A percentile compares a stretch with the other conserved stretches of the same genome.
These are phyloP conservation scores for Rhinichthys osculus DNA, from an alignment of 2,797 vertebrate genomes.

Conservation along the genomic window DNA sequence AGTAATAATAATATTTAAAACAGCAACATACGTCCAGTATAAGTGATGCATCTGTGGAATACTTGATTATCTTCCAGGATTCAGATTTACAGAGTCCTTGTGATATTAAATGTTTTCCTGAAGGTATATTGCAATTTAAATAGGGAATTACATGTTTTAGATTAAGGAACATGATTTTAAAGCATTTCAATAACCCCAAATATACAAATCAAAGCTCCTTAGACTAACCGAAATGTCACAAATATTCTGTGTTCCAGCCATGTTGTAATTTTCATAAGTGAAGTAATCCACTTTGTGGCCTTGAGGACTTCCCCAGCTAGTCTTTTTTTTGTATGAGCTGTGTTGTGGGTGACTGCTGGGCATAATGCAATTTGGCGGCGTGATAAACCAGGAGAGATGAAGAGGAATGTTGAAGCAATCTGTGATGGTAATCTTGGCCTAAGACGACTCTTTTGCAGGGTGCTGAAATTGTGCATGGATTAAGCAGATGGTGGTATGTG, in stretches of 20 bases:
- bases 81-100: not conserved
- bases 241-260: slow-evolving; percentile 69
- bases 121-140: slow-evolving; percentile 24
- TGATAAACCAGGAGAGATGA: slow-evolving; percentile 80
- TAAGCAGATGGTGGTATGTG: slow-evolving; percentile 97
- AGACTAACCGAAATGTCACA: slow-evolving; percentile 35
- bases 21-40: not conserved
- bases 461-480: slow-evolving; percentile 87
- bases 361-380: slow-evolving; percentile 76
- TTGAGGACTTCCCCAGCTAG: slow-evolving; percentile 22
- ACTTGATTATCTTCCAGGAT: not conserved
- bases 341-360: slow-evolving; percentile 55
- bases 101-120: not conserved
- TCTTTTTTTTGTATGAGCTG: not conserved
- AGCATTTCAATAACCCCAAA: slow-evolving; percentile 50
- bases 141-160: slow-evolving; percentile 62
- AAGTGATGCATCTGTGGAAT: not conserved
- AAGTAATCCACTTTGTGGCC: slow-evolving; percentile 77
- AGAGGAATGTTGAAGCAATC: slow-evolving; percentile 76
- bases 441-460: slow-evolving; percentile 81
- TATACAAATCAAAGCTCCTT: slow-evolving; percentile 59
- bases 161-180: slow-evolving; percentile 64
- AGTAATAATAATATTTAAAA: not conserved
- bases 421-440: slow-evolving; percentile 85
- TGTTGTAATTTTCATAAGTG: slow-evolving; percentile 78